Base-by-base conservation (phyloP, 2,797 vertebrate genomes). In the Columba guinea region DNA sequence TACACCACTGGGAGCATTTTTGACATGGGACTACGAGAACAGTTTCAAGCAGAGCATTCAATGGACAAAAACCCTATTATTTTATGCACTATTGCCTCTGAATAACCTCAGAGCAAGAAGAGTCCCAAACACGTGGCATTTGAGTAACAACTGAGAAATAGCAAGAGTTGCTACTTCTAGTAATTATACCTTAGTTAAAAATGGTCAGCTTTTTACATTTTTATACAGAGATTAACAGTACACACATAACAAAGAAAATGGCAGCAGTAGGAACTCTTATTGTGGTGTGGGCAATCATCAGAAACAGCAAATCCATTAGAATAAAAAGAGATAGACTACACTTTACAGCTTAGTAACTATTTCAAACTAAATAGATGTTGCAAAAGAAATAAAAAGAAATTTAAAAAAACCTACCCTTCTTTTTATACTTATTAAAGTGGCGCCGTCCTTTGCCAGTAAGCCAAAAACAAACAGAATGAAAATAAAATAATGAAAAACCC, bases 341-440 rank as follows among this genome's bases (percentile, higher is more conserved):
- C 64, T 91, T 90, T 41, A 73, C 82, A 92, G 41, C 80, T 89
- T 84, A 83, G 88, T 56, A 96, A 95, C 77, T 94, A 87, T 65
- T 74, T 78, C 39, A 92, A 96, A 92, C 80, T 68, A 88, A 95
- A 95, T 56, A 77, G 89, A 94, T 80, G 88, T 53, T 12, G 85
- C 87, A 87, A 93, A 89, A 97, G 79, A 95, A 96, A 96, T 78
- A 60, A 95, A 96, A 95, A 96, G 88, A 90, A 88, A 95, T 92
- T 87, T 77, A 4, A 94, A 84, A 92, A 97, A 95, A 93, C 78
- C 74, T 92, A 95, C 94, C 95, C 95, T 97, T 96, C 91, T 95
- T 96, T 96, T 97, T 95, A 97, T 96, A 97, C 91, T 97, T 97
- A 97, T 96, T 97, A 97, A 97, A 97, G 97, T 96, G 97, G 93